Evolutionary conservation across 2,113 vertebrate species (phyloP), one percentile per base, ranked within the genome.

Genomic region (Pelvicachromis taeniatus): DNA sequence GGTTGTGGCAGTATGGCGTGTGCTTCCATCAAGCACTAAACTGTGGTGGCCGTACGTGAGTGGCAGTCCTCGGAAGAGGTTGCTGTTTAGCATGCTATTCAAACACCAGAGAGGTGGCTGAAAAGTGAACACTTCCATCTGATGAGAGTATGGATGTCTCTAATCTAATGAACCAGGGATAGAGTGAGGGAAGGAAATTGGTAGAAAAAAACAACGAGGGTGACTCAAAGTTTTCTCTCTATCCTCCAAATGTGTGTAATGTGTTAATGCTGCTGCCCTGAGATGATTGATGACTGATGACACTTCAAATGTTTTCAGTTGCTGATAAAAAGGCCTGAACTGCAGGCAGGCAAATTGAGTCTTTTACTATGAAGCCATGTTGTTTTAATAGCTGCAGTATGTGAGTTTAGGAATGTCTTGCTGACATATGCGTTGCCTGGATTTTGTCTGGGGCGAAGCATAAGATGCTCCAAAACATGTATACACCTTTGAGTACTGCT

Each of bases 71-170:
- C 55, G 23, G 88, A 48, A 85, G 82, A 78, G 6, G 33, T 80
- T 85, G 84, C 84, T 87, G 68, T 91, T 92, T 92, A 91, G 82
- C 89, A 86, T 90, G 80, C 90, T 16, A 59, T 61, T 79, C 31
- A 29, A 45, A 68, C 84, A n/a, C 84, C 77, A 78, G 55, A 26
- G 80, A 89, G 23, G 68, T 80, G 73, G 53, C 9, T 26, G 31
- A 6, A 56, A 70, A 88, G 50, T 52, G 82, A 87, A 70, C 53
- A 26, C 65, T 54, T 85, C 80, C 61, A 45, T 77, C 59, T 61
- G 35, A 63, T 58, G 58, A 26, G 38, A 31, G 59, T 80, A 59
- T 73, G 6, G 53, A 82, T 82, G 83, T 92, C 86, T 56, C 26
- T 26, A 26, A 19, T 77, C 86, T 90, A 90, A 92, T 87, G 84